These are phyloP conservation scores for Andrena flavipes DNA, from an alignment of 2,888 invertebrate genomes.

Conservation along the genomic window DNA sequence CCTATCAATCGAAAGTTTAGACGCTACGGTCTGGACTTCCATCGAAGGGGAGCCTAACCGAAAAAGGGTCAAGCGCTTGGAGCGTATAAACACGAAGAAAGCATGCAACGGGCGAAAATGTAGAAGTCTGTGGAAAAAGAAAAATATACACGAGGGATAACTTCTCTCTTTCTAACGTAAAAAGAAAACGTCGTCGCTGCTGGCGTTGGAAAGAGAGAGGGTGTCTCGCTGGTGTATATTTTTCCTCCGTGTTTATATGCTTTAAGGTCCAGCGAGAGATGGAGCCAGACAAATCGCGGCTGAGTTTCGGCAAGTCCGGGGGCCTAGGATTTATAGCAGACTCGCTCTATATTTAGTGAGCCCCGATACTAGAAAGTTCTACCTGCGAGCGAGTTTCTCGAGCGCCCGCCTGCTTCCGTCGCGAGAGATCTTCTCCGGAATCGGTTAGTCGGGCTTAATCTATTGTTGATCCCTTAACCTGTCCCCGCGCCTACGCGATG, in stretches of 20 bases:
- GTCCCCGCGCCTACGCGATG: background rate
- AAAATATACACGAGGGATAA: too few species aligned
- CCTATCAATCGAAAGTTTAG: too few species aligned
- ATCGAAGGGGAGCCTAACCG: constrained; percentile 2
- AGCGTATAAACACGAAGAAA: too few species aligned
- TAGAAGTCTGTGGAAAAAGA: too few species aligned
- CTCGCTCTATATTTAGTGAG: constrained; percentile 83
- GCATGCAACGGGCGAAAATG: too few species aligned
- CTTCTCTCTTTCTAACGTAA: too few species aligned
- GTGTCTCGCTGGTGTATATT: too few species aligned
- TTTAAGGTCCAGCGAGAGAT: constrained; percentile 18
- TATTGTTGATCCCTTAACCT: background rate
- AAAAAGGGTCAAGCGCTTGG: background rate
- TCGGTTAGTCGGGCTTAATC: constrained; percentile 8
- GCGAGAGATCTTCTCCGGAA: constrained; percentile 44
- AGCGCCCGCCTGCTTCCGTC: constrained; percentile 37
- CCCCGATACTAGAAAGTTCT: constrained; percentile 78
- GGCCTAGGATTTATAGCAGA: constrained; percentile 79
- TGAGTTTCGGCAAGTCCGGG: constrained; percentile 61
- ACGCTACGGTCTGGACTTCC: too few species aligned
- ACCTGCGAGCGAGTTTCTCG: constrained; percentile 56
- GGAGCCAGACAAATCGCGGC: constrained; percentile 42
- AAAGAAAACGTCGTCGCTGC: too few species aligned
- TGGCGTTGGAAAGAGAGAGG: too few species aligned
- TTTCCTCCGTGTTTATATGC: too few species aligned